Conservation (phyloP, 2,888 invertebrate genomes). For the Cheiracanthium punctorium region DNA sequence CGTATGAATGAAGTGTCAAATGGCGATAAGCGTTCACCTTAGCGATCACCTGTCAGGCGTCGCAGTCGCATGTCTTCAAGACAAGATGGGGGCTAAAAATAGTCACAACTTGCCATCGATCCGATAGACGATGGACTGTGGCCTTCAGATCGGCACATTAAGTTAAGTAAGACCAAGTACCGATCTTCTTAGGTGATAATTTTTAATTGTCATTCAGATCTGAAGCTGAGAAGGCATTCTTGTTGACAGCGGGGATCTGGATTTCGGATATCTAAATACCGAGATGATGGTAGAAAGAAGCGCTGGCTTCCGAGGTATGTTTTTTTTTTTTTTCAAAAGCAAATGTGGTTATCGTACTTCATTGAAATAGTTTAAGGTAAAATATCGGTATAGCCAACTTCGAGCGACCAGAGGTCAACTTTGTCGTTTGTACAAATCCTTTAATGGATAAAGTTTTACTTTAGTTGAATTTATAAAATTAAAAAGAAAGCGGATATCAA, state of each 20-base stretch:
- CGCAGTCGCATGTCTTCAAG: slow-evolving; percentile 37
- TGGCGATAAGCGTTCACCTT: slow-evolving; percentile 26
- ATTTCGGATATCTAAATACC: background rate
- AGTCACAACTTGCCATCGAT: slow-evolving; percentile 42
- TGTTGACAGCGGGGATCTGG: background rate
- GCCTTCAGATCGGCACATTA: slow-evolving; percentile 43
- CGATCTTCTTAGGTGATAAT: background rate
- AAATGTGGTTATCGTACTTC: too few relatives aligned
- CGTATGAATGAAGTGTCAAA: slow-evolving; percentile 28
- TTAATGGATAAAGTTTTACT: too few relatives aligned
- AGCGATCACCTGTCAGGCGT: slow-evolving; percentile 42
- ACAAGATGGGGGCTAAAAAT: slow-evolving; percentile 46
- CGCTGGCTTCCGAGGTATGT: too few relatives aligned
- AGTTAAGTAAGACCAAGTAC: slow-evolving; percentile 31
- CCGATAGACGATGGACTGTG: slow-evolving; percentile 36
- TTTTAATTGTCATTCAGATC: slow-evolving; percentile 4
- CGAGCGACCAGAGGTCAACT: too few relatives aligned
- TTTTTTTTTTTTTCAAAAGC: too few relatives aligned
- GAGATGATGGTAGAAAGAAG: background rate
- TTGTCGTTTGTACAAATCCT: too few relatives aligned
- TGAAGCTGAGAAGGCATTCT: too few relatives aligned
- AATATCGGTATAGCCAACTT: too few relatives aligned
- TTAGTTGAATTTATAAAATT: too few relatives aligned
- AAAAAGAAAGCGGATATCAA: too few relatives aligned
- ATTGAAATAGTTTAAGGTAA: too few relatives aligned